Conservation (phyloP, 1,140 invertebrate species). For the Drosophila yakuba region DNA sequence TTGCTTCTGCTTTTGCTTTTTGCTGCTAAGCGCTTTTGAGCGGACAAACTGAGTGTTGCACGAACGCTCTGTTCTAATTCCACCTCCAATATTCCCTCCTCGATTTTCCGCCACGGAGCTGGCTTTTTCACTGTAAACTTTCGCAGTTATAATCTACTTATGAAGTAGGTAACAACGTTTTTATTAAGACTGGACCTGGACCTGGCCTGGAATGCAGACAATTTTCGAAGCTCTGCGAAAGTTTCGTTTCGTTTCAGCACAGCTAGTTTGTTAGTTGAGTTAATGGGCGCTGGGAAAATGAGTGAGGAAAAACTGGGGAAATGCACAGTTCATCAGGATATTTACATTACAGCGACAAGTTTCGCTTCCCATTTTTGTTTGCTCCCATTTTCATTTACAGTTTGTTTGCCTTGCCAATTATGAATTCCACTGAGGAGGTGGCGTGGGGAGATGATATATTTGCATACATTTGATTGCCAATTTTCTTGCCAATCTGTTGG, state of each 20-base stretch:
- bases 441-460: neutral
- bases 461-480: conserved; percentile 28
- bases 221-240: conserved; percentile 31
- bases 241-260: conserved; percentile 14
- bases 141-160: conserved; percentile 70
- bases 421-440: neutral
- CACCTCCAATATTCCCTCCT: conserved; percentile 26
- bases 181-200: conserved; percentile 52
- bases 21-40: conserved; percentile 47
- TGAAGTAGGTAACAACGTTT: conserved; percentile 65
- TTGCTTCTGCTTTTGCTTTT: conserved; percentile 23
- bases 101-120: conserved; percentile 1
- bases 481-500: conserved; percentile 10
- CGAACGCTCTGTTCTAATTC: conserved; percentile 40
- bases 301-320: neutral
- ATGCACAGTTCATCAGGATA: conserved; percentile 31
- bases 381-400: conserved; percentile 18
- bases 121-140: conserved; percentile 49
- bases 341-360: conserved; percentile 26
- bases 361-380: conserved; percentile 25
- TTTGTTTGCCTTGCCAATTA: conserved; percentile 39
- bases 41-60: conserved; percentile 69
- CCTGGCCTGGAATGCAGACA: conserved; percentile 26
- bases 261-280: conserved; percentile 32
- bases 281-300: neutral